Conservation (phyloP, 2,113 vertebrate genomes). For the Gavialis gangeticus region DNA sequence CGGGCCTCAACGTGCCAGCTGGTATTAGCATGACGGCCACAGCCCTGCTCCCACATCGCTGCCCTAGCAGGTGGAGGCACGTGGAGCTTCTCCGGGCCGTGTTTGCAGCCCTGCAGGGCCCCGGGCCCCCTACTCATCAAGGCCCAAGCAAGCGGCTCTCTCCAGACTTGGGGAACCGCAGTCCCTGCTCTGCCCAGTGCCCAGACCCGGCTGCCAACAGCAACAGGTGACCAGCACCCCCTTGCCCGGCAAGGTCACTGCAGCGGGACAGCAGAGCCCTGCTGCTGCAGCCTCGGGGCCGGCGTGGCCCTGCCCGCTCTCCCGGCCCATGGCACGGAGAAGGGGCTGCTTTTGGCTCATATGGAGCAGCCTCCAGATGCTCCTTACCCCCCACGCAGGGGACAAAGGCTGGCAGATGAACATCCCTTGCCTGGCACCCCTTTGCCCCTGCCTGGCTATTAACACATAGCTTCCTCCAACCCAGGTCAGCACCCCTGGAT, state of each 20-base stretch:
- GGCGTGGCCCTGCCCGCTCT: background rate
- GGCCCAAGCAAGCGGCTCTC: background rate
- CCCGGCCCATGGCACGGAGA: background rate
- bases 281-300: background rate
- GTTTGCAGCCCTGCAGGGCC: background rate
- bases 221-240: background rate
- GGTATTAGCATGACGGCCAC: background rate
- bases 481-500: background rate
- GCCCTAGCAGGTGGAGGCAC: background rate
- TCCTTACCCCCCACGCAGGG: background rate
- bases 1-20: background rate
- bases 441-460: background rate
- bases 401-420: background rate
- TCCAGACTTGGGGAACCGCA: background rate
- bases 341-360: background rate
- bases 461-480: conserved; percentile 14
- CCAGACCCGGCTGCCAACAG: background rate
- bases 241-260: background rate
- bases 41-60: accelerated
- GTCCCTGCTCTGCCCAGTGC: background rate
- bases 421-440: background rate
- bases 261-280: background rate
- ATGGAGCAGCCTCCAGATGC: no score
- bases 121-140: background rate
- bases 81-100: accelerated